phyloP scores from a whole-genome alignment of 1,140 invertebrate species.

The Pachyrhynchus sulphureomaculatus region DNA sequence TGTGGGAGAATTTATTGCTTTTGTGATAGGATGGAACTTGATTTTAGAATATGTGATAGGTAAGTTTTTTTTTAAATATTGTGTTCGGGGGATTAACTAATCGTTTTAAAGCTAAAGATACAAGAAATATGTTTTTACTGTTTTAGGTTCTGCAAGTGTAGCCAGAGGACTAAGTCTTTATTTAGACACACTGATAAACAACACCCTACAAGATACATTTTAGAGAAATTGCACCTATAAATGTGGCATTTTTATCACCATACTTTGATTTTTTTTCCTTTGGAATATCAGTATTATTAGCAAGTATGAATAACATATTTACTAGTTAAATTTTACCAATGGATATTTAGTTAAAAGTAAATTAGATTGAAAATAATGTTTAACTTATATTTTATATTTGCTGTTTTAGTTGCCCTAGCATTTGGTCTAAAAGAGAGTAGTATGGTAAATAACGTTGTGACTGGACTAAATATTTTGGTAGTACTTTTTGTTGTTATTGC shows the following conservation, averaged over 20 bases:
- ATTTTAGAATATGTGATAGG: slow-evolving; percentile 90
- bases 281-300: slow-evolving; percentile 58
- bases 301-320: slow-evolving; percentile 55
- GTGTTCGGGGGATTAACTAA: not conserved
- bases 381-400: no score
- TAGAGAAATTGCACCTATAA: slow-evolving; percentile 58
- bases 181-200: slow-evolving; percentile 66
- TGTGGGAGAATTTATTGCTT: slow-evolving; percentile 80
- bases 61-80: slow-evolving; percentile 52
- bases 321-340: no score
- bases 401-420: slow-evolving; percentile 68
- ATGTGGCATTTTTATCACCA: slow-evolving; percentile 58
- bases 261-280: slow-evolving; percentile 74
- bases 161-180: slow-evolving; percentile 77
- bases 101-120: not conserved
- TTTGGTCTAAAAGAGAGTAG: slow-evolving; percentile 85
- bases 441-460: slow-evolving; percentile 81
- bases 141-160: slow-evolving; percentile 73
- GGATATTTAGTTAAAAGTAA: no score
- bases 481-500: slow-evolving; percentile 80
- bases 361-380: no score
- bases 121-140: no score
- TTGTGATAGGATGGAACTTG: slow-evolving; percentile 85
- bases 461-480: slow-evolving; percentile 78
- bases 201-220: slow-evolving; percentile 63